These are phyloP conservation scores for Ectropis grisescens DNA, from an alignment of 1,140 invertebrate species.

Conservation along the genomic window DNA sequence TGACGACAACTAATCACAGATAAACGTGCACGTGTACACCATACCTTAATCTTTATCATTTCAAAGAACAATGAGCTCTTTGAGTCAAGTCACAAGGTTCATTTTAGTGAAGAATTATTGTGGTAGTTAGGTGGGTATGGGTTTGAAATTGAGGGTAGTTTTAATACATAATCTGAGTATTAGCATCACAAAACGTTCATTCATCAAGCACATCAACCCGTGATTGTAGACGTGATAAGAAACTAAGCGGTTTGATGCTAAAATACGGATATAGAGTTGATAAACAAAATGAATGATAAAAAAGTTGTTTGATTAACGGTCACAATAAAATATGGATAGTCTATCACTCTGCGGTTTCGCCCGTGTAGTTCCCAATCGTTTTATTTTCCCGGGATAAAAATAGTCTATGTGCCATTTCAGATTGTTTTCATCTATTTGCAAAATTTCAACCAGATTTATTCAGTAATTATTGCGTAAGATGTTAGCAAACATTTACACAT, in stretches of 20 bases:
- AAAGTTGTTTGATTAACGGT: no score
- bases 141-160: conserved; percentile 14
- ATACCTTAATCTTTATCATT: conserved; percentile 32
- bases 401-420: no score
- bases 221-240: conserved; percentile 43
- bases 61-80: no score
- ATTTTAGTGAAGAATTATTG: conserved; percentile 4
- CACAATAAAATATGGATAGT: no score
- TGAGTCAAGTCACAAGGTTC: conserved; percentile 4
- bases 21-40: conserved; percentile 43
- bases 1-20: conserved; percentile 43
- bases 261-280: conserved; percentile 22
- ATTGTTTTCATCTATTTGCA: no score
- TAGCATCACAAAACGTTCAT: conserved; percentile 60
- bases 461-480: no score
- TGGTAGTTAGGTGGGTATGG: background rate
- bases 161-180: conserved; percentile 38
- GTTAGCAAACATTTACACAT: no score
- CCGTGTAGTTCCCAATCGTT: no score
- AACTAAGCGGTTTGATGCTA: conserved; percentile 7
- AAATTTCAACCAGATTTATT: no score
- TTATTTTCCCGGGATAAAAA: no score
- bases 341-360: no score
- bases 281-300: no score
- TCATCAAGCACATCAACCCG: conserved; percentile 46